Evolutionary conservation across 1,140 invertebrate genomes (phyloP), one percentile per base, ranked within the genome.

Genomic region (Drosophila cardini): DNA sequence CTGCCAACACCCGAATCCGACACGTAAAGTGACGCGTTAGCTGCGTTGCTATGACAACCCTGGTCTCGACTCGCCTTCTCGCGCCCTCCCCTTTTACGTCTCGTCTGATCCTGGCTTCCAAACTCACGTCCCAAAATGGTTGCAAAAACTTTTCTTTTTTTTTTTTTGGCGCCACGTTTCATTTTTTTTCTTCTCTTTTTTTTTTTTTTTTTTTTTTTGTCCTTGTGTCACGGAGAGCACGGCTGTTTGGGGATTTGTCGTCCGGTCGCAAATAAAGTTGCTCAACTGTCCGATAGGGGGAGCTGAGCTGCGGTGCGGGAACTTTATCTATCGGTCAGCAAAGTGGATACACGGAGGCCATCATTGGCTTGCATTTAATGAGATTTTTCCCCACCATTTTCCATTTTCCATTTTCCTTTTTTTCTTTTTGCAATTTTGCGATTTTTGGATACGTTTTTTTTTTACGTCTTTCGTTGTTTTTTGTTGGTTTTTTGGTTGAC

Each of bases 1-100:
- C 87, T 91, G 87, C 87, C 87, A 91, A 90, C 89, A 90, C 87
- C 87, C 90, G 87, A 84, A 91, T 91, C 90, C 87, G 89, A 90
- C 87, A 90, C 87, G 87, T 90, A 91, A 90, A 90, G 87, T 90
- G 86, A 87, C 86, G 86, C 83, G 83, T 86, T 86, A 87, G 84
- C 84, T 78, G 84, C 83, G 83, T 86, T 86, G 83, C 83, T 83
- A 86, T 86, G 83, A 86, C 83, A 87, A 86, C 83, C 83, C 83
- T 76, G 69, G 73, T 38, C 32, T 32, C 32, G 38, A 11, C 36
- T 38, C 9, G 9, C 2, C 10, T 38, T 2, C 2, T 53, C n/a
- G 13, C 7, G 57, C 4, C 15, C 18, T 8, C 4, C 4, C 36
- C 11, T 15, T 16, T 9, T 18, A 16, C 8, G 36, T 55, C 30